phyloP scores from a whole-genome alignment of 2,113 vertebrate species.

The Panthera leo region DNA sequence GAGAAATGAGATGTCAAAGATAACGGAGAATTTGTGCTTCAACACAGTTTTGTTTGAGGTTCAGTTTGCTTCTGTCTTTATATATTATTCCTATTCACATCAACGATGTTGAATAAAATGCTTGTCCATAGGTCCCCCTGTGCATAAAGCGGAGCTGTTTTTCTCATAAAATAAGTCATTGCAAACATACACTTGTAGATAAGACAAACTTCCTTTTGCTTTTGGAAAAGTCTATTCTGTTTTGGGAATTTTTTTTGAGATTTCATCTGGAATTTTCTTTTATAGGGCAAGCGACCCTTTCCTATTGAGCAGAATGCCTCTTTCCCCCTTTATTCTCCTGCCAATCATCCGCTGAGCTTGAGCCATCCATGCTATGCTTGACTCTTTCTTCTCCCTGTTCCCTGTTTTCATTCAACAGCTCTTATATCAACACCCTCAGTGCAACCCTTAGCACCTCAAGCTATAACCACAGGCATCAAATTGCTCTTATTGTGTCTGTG shows the following conservation, averaged over 20 bases:
- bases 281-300: background rate
- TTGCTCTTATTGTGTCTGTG: background rate
- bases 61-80: background rate
- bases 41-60: background rate
- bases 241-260: background rate
- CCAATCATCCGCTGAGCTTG: background rate
- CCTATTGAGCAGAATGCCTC: background rate
- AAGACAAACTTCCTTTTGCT: background rate
- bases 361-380: background rate
- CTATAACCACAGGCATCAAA: background rate
- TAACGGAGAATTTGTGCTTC: background rate
- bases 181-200: background rate
- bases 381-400: background rate
- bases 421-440: background rate
- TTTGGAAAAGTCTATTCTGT: background rate
- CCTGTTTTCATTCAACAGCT: background rate
- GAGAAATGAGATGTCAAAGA: background rate
- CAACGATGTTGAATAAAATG: background rate
- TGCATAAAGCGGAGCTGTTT: background rate
- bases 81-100: background rate
- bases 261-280: background rate
- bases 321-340: background rate
- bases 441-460: too few species aligned
- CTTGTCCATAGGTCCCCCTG: background rate
- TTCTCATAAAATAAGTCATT: background rate